Evolutionary conservation across 2,888 invertebrate genomes (phyloP), one percentile per base, ranked within the genome.

Genomic region (Erebia palarica): DNA sequence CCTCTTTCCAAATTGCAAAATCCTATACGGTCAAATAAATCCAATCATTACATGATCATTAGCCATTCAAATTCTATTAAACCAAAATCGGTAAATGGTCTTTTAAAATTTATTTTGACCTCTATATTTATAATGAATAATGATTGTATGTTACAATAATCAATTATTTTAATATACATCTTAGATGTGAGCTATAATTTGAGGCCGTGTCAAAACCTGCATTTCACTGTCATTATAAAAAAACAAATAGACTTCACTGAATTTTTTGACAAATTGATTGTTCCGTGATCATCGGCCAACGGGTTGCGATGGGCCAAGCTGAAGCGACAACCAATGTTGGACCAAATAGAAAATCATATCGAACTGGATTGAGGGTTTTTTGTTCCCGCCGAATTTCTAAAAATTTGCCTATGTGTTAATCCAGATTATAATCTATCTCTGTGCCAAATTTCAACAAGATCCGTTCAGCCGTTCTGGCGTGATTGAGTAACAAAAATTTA

Each of bases 191-290:
- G 60, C n/a, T 47, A 70, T 53, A 63, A 70, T 74, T 70, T 53
- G 58, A 63, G 68, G 63, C 36, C 76, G 69, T 77, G 81, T 83
- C 79, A 78, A 80, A 80, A 78, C 73, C 55, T 67, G 63, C 69
- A 65, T 69, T 73, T 61, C 70, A 64, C 74, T 79, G 76, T 79
- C 80, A 80, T 78, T 78, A 75, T 79, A 78, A 78, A 78, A n/a
- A 76, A 79, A 80, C 71, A 72, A 76, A 81, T 80, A 75, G 78
- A 75, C 72, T 71, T 70, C 65, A 65, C 74, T 76, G 75, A 76
- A 69, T 73, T 71, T 74, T 77, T 81, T 82, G 83, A 83, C 82
- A 83, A 83, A 84, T 83, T 80, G 83, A 82, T 83, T 83, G 80
- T 82, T 78, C 77, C 75, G 72, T 71, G 72, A 57, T 69, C 66